Evolutionary conservation across 2,797 vertebrate genomes (phyloP), one percentile per base, ranked within the genome.

Genomic region (Hybognathus amarus): DNA sequence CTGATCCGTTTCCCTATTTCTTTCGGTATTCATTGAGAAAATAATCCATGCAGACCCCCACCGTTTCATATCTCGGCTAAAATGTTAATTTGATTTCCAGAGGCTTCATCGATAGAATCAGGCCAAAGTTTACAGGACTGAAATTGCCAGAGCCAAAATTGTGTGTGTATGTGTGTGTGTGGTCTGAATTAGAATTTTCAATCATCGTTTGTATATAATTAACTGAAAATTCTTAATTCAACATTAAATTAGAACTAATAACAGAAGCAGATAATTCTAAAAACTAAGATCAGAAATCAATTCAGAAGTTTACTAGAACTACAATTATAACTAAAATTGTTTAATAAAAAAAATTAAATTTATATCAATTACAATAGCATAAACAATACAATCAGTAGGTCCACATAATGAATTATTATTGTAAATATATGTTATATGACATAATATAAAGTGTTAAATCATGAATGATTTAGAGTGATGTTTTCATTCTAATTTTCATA

Each of bases 1-100:
- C 30, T 7, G 52, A 75, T 81, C 67, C 45, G 52, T 70, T 42
- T 45, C 67, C 74, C 74, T 6, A n/a, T 80, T 80, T 80, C 67
- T 40, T 27, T 59, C 36, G 13, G 4, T 22, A 20, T 59, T 80
- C 79, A 80, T 56, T 42, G 50, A 71, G 52, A 59, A 80, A 40
- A 18, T 77, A 59, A 80, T 68, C 50, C 52, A 24, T 5, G 68
- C 63, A 59, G 6, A 73, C 75, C 45, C 30, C 13, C 30, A 79
- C 36, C 61, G 2, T n/a, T 64, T 36, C 27, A n/a, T 30, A 30
- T 45, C 24, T 50, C 76, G 15, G 33, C 30, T 52, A 33, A 50
- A 79, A 54, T 67, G 33, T 52, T 68, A 33, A 68, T 66, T 52
- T 68, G 15, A 52, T 33, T 36, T 77, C 13, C 20, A 1, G 20